Percentiles rank a stretch among this genome's conserved stretches.
phyloP scores from a whole-genome alignment of 1,140 invertebrate species.

The Akabosia matsudoensis region DNA sequence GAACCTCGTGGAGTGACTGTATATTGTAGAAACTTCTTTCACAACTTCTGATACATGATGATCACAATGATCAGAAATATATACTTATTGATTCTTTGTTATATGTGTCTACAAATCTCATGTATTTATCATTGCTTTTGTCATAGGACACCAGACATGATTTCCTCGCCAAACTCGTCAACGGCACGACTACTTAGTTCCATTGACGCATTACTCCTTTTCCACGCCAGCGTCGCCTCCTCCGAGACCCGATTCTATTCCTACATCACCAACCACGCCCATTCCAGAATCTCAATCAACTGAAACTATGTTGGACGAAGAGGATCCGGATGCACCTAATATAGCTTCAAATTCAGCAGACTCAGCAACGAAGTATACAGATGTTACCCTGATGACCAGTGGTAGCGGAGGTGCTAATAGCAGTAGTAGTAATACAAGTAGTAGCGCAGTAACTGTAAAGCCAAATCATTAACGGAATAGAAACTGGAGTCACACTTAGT shows the following conservation, averaged over 20 bases:
- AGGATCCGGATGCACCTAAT: conserved; percentile 23
- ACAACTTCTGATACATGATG: too few species aligned
- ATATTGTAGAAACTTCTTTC: not conserved
- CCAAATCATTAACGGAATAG: conserved; percentile 34
- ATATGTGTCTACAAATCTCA: not conserved
- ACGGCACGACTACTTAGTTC: conserved; percentile 57
- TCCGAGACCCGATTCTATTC: conserved; percentile 31
- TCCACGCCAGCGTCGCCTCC: conserved; percentile 50
- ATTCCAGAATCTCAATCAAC: conserved; percentile 53
- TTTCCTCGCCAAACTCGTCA: conserved; percentile 52
- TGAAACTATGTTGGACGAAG: conserved; percentile 52
- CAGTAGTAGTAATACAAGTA: not conserved
- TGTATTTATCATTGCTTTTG: not conserved
- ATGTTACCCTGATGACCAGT: not conserved
- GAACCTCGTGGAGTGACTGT: not conserved
- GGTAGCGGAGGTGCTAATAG: not conserved
- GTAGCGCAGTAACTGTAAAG: not conserved
- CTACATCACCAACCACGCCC: conserved; percentile 33
- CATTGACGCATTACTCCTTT: conserved; percentile 51
- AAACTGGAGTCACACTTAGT: conserved; percentile 44
- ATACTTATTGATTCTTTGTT: too few species aligned
- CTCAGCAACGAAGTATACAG: not conserved
- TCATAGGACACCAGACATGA: conserved; percentile 39
- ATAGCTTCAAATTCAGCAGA: not conserved
- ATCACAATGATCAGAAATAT: too few species aligned